Base-by-base conservation (phyloP, 2,113 vertebrate species). In the Mellivora capensis region DNA sequence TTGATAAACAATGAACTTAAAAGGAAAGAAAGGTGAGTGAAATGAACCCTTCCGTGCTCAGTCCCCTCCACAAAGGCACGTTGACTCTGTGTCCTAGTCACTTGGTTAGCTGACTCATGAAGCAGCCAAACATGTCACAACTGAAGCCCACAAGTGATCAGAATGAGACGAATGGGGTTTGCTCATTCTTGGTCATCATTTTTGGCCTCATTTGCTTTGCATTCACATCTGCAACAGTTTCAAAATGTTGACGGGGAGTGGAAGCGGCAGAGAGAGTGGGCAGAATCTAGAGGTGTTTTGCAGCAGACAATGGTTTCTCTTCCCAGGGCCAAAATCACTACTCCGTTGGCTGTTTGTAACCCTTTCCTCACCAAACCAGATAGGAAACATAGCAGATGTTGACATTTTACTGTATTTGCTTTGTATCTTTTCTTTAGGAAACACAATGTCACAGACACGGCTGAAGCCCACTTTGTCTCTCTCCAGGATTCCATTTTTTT, bases 1-100 rank as follows among this genome's bases (percentile, higher is more conserved):
- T 82, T 90, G 92, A 97, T 96, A 90, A 87, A 91, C 91, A 69
- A 93, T 93, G 69, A 96, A 96, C 93, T 88, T 88, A 80, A 88
- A 91, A 94, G 49, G 37, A 10, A n/a, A 31, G 11, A 61, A 44
- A 62, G 37, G 37, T 2, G 2, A 44, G 54, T 39, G 44, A 87
- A 88, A 34, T 44, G 37, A 39, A 54, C 82, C 27, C 77, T 34
- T 71, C 17, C 12, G 37, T 54, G 64, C 74, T 49, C 31, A 1
- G 13, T 89, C n/a, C 88, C 87, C 29, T 59, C 72, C 12, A 79
- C 94, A 97, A 90, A 93, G 96, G 59, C 91, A 94, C 98, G 93
- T 96, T 79, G 86, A 67, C 34, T 49, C 84, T 13, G 23, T 0
- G 4, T 52, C 61, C 77, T 42, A 15, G 52, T 61, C 71, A 91